Evolutionary conservation across 2,888 invertebrate genomes (phyloP), one percentile per base, ranked within the genome.

Genomic region (Cryptops parisi): DNA sequence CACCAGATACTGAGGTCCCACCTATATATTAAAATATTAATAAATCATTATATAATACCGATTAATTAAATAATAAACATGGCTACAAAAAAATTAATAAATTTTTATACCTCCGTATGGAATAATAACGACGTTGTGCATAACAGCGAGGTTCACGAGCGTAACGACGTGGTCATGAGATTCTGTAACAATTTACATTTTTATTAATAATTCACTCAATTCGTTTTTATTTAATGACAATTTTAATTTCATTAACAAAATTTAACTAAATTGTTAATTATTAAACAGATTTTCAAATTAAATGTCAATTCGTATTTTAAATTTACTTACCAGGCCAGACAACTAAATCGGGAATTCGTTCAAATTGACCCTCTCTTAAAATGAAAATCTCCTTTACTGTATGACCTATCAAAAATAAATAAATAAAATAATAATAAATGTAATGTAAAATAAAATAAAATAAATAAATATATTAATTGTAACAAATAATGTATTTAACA

Each of bases 1-100:
- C 83, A 1, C 87, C 85, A 0, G 91, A 87, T 0, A 94, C 94
- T 41, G 87, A 89, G 0, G 94, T 94, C 1, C 93, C 94, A 1
- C 94, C 71, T 71, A 53, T 2, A 55, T 19, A 22, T 26, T 47
- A 22, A 40, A 21, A 17, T 40, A n/a, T 40, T 40, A 40, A 12
- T 33, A 33, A 33, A 9, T n/a, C 9, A 33, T 33, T 33, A 33
- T 33, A 33, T 33, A n/a, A 12, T 33, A 33, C n/a, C n/a, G n/a
- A n/a, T n/a, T n/a, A n/a, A n/a, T n/a, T n/a, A 33, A 33, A 33
- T 33, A 33, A 12, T 33, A 33, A n/a, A n/a, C n/a, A n/a, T n/a
- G n/a, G n/a, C n/a, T n/a, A n/a, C n/a, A n/a, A n/a, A n/a, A n/a
- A n/a, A n/a, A n/a, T n/a, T n/a, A n/a, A n/a, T n/a, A n/a, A n/a